Evolutionary conservation across 2,797 vertebrate genomes (phyloP), one percentile per base, ranked within the genome.

Genomic region (Sebastes miniatus): DNA sequence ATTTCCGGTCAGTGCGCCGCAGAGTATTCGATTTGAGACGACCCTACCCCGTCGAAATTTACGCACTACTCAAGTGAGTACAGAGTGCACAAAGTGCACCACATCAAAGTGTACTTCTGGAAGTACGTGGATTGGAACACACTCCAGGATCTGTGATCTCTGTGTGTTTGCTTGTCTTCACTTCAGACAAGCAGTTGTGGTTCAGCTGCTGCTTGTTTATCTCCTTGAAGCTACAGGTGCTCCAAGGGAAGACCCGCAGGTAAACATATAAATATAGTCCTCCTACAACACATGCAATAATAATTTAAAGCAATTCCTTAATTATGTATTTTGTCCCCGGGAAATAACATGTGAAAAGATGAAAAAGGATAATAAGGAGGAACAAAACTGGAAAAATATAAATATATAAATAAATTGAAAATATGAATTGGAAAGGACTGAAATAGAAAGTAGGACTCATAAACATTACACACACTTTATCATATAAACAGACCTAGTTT

Each of bases 401-500:
- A 36, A 25, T 47, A 54, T 16, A 58, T 32, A 4, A 68, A 59
- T 57, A 3, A 8, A 50, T 1, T 59, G 9, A 54, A 68, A 56
- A 50, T 47, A 31, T 57, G 36, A 68, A 72, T 36, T 50, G 39
- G 16, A 73, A 25, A 27, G 29, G 24, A 67, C 14, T 56, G 36
- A 68, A 83, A 73, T 71, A 73, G 71, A 73, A 73, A 76, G 25
- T 65, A 59, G 58, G 67, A 76, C 67, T 77, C 59, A 57, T 59
- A 62, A 39, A n/a, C 57, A 78, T 77, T 12, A 73, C 64, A 78
- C 66, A 77, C 36, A 56, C 6, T 50, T n/a, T 57, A 69, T 56
- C 47, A 56, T 80, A 27, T 31, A 65, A 61, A 67, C 68, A 84
- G 58, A 57, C 39, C 5, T 69, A 16, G 54, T 69, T 79, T 68